Evolutionary conservation across 2,888 invertebrate genomes (phyloP).

Genomic region (Anthrax anthrax): DNA sequence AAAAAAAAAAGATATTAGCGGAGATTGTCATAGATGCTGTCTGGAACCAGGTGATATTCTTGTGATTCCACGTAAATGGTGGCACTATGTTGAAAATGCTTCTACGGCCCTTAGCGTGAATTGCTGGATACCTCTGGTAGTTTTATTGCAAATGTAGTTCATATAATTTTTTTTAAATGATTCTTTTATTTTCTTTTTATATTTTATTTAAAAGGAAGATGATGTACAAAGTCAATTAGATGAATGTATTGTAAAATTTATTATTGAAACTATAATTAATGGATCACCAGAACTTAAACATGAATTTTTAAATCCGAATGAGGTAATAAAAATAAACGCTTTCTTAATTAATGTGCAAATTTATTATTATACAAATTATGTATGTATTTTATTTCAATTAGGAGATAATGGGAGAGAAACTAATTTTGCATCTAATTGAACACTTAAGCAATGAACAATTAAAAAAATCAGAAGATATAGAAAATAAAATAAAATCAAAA

Average conservation of each 20-base stretch:
- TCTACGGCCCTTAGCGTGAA: conserved; percentile 53
- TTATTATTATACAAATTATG: neutral
- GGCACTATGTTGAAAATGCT: conserved; percentile 90
- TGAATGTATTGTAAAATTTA: neutral
- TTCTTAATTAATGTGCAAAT: neutral
- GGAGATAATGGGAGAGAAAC: neutral
- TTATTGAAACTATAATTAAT: neutral
- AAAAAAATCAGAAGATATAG: neutral
- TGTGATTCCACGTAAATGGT: conserved; percentile 84
- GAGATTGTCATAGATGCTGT: conserved; percentile 42
- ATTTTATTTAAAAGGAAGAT: neutral
- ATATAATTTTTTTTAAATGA: too few species aligned
- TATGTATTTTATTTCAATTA: neutral
- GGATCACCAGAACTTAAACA: too few species aligned
- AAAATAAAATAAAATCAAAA: too few species aligned
- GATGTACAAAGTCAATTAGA: neutral
- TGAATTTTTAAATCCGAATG: neutral
- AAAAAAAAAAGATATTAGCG: neutral
- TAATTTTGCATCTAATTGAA: neutral
- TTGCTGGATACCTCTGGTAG: conserved; percentile 57
- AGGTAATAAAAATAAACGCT: too few species aligned
- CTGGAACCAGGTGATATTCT: conserved; percentile 76
- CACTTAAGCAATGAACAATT: neutral
- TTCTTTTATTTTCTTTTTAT: too few species aligned
- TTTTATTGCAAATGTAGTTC: neutral